Evolutionary conservation across 2,113 vertebrate species (phyloP).

Genomic region (Boulengeromyrus knoepffleri): DNA sequence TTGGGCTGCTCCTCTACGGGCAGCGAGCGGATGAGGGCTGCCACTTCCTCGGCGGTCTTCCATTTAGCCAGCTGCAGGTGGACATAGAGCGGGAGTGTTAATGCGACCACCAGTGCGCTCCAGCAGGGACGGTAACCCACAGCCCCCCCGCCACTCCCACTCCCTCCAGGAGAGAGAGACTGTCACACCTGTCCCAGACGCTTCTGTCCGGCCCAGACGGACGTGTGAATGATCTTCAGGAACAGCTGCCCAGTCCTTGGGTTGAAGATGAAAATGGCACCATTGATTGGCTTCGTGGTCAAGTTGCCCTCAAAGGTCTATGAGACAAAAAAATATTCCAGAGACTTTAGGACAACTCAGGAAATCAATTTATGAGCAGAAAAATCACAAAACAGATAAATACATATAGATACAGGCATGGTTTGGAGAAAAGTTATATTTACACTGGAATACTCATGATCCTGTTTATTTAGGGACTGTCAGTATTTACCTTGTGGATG

Average conservation of each 20-base stretch:
- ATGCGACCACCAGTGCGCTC: neutral
- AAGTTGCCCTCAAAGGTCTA: constrained; percentile 99
- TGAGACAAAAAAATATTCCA: neutral
- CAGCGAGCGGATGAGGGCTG: constrained; percentile 90
- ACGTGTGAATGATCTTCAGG: constrained; percentile 98
- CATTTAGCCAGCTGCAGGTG: constrained; percentile 84
- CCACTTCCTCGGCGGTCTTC: constrained; percentile 98
- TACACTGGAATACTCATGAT: neutral
- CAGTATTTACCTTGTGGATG: constrained; percentile 84
- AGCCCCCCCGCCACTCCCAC: neutral
- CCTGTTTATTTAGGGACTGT: neutral
- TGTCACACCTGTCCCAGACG: constrained; percentile 85
- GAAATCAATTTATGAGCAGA: neutral
- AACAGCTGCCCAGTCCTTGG: constrained; percentile 97
- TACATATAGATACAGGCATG: neutral
- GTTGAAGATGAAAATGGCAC: constrained; percentile 99
- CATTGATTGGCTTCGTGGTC: constrained; percentile 98
- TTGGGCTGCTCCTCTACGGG: constrained; percentile 98
- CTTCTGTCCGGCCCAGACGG: constrained; percentile 98
- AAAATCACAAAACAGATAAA: neutral
- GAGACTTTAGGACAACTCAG: neutral
- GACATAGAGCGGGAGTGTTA: neutral
- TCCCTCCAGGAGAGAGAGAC: neutral
- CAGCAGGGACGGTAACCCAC: neutral
- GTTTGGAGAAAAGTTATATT: neutral